A percentile compares a stretch with the other conserved stretches of the same genome.
phyloP scores from a whole-genome alignment of 2,113 vertebrate species.

The Halichoeres trimaculatus region DNA sequence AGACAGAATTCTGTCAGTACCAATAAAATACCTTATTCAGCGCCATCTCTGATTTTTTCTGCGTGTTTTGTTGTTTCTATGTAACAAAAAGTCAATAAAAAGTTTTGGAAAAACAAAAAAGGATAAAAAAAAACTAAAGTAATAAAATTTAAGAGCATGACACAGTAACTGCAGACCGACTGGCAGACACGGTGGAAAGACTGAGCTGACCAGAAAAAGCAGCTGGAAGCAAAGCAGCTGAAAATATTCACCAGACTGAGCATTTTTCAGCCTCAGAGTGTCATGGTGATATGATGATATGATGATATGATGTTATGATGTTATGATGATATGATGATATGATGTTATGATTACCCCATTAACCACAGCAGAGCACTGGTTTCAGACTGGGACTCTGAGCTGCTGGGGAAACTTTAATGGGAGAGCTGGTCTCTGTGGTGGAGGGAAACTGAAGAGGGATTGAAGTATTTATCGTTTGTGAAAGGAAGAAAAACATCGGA shows the following conservation, averaged over 20 bases:
- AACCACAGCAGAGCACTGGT: constrained; percentile 13
- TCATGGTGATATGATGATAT: too few species aligned
- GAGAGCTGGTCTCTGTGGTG: constrained; percentile 39
- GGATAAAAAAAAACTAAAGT: neutral
- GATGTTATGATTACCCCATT: constrained; percentile 18
- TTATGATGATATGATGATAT: too few species aligned
- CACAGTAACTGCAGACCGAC: constrained; percentile 20
- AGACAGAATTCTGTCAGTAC: too few species aligned
- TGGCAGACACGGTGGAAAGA: constrained; percentile 75
- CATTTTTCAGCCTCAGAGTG: too few species aligned
- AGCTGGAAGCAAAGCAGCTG: constrained; percentile 40
- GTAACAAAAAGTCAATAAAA: too few species aligned
- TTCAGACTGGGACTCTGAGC: constrained; percentile 18
- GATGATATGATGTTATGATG: too few species aligned
- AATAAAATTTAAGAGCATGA: too few species aligned
- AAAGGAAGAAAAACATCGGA: constrained; percentile 31
- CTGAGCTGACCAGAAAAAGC: constrained; percentile 60
- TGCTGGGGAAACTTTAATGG: constrained; percentile 11
- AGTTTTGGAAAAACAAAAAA: too few species aligned
- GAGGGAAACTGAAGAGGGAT: neutral
- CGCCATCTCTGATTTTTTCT: too few species aligned
- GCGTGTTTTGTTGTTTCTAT: too few species aligned
- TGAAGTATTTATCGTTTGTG: constrained; percentile 48
- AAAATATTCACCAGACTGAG: constrained; percentile 12
- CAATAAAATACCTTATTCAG: too few species aligned